Evolutionary conservation across 2,797 vertebrate species (phyloP).

Genomic region (Apogon talboti): DNA sequence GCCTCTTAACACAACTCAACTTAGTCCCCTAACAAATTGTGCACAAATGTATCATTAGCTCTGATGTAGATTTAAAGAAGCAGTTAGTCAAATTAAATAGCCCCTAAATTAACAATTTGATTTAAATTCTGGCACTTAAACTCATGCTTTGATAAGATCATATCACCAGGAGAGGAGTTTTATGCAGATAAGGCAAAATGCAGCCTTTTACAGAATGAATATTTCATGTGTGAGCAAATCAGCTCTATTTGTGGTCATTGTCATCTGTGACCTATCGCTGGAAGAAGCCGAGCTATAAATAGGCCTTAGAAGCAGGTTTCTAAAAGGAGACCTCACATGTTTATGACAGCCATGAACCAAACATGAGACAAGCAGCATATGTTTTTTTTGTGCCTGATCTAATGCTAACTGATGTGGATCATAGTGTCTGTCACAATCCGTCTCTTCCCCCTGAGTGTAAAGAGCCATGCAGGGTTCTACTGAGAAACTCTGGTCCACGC

Average conservation of each 20-base stretch:
- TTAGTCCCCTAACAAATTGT: slow-evolving; percentile 53
- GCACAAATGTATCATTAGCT: slow-evolving; percentile 58
- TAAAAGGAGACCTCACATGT: slow-evolving; percentile 56
- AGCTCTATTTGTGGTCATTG: slow-evolving; percentile 24
- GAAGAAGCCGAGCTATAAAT: slow-evolving; percentile 39
- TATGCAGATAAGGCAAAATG: slow-evolving; percentile 17
- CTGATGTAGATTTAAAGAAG: slow-evolving; percentile 48
- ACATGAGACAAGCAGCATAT: slow-evolving; percentile 41
- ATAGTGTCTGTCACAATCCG: slow-evolving; percentile 54
- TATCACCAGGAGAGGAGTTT: not conserved
- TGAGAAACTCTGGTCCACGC: slow-evolving; percentile 16
- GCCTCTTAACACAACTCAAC: slow-evolving; percentile 60
- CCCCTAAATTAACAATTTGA: slow-evolving; percentile 27
- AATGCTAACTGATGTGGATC: slow-evolving; percentile 65
- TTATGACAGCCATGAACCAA: slow-evolving; percentile 43
- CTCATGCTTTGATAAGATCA: slow-evolving; percentile 22
- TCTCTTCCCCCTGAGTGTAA: slow-evolving; percentile 33
- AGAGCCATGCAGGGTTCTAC: slow-evolving; percentile 40
- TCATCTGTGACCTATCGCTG: slow-evolving; percentile 43
- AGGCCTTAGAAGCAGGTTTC: slow-evolving; percentile 26
- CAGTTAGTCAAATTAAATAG: slow-evolving; percentile 46
- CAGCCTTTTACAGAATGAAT: slow-evolving; percentile 24
- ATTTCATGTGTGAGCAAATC: slow-evolving; percentile 7
- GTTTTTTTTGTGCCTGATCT: slow-evolving; percentile 42
- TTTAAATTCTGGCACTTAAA: slow-evolving; percentile 39